Evolutionary conservation across 2,113 vertebrate species (phyloP).

Genomic region (Neotragus moschatus): DNA sequence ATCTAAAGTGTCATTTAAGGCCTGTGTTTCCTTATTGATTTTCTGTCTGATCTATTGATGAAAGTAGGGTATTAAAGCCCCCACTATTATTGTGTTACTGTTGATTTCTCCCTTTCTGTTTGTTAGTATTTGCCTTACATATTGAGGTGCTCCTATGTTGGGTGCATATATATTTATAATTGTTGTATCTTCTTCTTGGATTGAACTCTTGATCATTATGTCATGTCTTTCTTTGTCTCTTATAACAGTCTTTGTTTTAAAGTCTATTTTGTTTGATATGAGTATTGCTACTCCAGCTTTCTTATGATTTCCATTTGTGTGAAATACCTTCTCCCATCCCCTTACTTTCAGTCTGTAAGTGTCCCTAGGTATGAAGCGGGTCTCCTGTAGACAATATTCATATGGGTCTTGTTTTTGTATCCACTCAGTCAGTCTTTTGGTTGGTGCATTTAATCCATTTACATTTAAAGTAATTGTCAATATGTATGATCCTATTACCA

Average conservation of each 20-base stretch:
- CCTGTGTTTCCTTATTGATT: background rate
- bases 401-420: background rate
- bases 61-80: background rate
- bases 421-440: background rate
- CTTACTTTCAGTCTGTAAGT: background rate
- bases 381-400: background rate
- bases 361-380: background rate
- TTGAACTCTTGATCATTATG: background rate
- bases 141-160: background rate
- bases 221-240: background rate
- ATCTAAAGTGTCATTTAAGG: background rate
- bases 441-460: background rate
- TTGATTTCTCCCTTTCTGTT: background rate
- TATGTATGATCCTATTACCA: background rate
- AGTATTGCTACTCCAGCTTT: background rate
- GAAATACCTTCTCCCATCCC: background rate
- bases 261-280: background rate
- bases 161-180: background rate
- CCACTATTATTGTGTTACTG: background rate
- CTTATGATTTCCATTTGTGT: background rate
- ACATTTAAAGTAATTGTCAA: background rate
- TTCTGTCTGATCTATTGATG: background rate
- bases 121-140: background rate
- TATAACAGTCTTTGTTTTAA: background rate
- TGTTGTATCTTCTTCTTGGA: background rate